Evolutionary conservation across 2,888 invertebrate genomes (phyloP).

Genomic region (Aelia acuminata): DNA sequence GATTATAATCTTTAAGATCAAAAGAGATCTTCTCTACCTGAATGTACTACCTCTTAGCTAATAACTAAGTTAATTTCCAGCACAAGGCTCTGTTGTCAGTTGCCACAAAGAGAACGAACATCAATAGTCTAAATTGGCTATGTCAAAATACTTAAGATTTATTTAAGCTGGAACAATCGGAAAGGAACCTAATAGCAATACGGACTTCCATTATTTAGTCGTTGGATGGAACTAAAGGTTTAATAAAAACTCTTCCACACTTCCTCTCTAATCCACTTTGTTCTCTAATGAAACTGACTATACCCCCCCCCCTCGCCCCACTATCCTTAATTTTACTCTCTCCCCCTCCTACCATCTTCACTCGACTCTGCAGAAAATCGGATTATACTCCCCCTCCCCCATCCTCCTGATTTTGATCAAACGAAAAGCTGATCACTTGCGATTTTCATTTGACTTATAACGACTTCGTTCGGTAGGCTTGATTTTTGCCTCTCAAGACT

Average conservation of each 20-base stretch:
- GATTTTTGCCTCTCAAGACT: not conserved
- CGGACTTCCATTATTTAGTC: not conserved
- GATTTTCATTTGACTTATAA: not conserved
- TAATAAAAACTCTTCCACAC: not conserved
- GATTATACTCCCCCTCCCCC: no score
- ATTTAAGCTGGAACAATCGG: not conserved
- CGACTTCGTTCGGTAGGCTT: not conserved
- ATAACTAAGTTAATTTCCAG: no score
- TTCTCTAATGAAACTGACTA: not conserved
- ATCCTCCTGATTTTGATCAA: not conserved
- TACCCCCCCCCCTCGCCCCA: not conserved
- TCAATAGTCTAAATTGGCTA: not conserved
- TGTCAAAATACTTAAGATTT: not conserved
- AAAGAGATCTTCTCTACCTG: no score
- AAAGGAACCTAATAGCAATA: not conserved
- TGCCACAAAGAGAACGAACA: not conserved
- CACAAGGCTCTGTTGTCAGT: not conserved
- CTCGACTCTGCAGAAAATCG: not conserved
- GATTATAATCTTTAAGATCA: no score
- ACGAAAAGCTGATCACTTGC: not conserved
- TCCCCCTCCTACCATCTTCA: not conserved
- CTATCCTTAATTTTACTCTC: conserved; percentile 20
- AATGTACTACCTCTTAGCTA: no score
- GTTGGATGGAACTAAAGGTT: not conserved
- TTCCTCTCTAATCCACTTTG: conserved; percentile 21